These are phyloP conservation scores for Pangasius larnaudii DNA, from an alignment of 2,797 vertebrate species.

Conservation along the genomic window DNA sequence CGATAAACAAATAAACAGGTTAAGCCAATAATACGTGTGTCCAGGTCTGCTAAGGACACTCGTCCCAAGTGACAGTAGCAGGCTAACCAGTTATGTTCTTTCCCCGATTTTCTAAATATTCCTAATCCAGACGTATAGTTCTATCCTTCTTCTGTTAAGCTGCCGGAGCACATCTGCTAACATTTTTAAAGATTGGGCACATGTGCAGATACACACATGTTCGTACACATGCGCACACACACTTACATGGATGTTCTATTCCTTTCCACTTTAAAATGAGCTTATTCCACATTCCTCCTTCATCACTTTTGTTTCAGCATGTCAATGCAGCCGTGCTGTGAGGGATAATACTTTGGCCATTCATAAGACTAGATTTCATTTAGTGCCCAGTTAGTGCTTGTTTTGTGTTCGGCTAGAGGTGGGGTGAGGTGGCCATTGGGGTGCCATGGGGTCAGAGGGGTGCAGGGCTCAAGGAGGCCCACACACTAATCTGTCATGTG, in stretches of 20 bases:
- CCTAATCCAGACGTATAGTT: conserved; percentile 78
- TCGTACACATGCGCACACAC: background rate
- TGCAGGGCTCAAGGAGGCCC: conserved; percentile 82
- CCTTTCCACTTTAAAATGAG: conserved; percentile 1
- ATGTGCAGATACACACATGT: conserved; percentile 25
- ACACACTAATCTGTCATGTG: conserved; percentile 87
- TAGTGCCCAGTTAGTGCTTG: conserved; percentile 37
- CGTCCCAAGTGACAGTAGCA: conserved; percentile 75
- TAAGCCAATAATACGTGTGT: conserved; percentile 70
- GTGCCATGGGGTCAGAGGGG: conserved; percentile 82
- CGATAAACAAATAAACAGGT: conserved; percentile 69
- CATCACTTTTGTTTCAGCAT: conserved; percentile 7
- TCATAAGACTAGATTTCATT: conserved; percentile 51
- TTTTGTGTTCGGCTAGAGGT: conserved; percentile 55
- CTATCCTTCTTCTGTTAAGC: conserved; percentile 67
- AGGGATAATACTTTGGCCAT: conserved; percentile 33
- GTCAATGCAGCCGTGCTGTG: conserved; percentile 8
- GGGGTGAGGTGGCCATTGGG: conserved; percentile 58
- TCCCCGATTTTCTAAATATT: conserved; percentile 71
- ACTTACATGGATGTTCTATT: background rate
- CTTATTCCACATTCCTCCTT: background rate
- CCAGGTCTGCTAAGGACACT: conserved; percentile 76
- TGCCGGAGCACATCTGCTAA: conserved; percentile 89
- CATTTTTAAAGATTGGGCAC: conserved; percentile 80
- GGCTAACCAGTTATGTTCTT: conserved; percentile 71